Base-by-base conservation (phyloP, 2,113 vertebrate species). In the Campylorhamphus procurvoides region DNA sequence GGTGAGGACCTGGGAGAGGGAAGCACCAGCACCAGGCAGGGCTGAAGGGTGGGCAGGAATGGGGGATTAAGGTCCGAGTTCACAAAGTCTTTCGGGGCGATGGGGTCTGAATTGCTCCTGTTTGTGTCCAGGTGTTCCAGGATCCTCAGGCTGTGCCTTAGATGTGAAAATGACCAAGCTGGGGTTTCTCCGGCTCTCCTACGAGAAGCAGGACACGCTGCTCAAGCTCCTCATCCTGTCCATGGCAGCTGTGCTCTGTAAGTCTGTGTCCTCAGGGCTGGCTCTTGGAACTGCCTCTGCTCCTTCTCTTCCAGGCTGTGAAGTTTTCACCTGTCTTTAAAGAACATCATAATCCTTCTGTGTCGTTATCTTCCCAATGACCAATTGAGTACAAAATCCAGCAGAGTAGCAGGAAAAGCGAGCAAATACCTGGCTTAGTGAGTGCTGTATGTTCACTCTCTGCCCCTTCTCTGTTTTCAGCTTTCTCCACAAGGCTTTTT, bases 181-280 rank as follows among this genome's bases (percentile, higher is more conserved):
- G 91, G 99, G 99, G 58, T 99, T 99, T 87, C 97, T 99, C 86
- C 98, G 99, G 72, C 97, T 99, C 97, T 99, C 99, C 98, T 99
- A 99, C 16, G 99, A 99, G 98, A 99, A 99, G 94, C 99, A 99
- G 97, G 99, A 99, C 98, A 99, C 99, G 1, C 98, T 99, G 95
- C 98, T 99, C 97, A 99, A 99, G 98, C 98, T 99, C 84, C 99
- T 99, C 96, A 99, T 99, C 97, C 97, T 99, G 90, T 99, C 99
- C 0, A 99, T 99, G 99, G 99, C 99, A 60, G 99, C 99, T 31
- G 97, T 99, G 93, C 98, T 99, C 58, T 99, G 99, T 99, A 94
- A 99, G 99, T 99, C 18, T 56, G 3, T 14, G 40, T 17, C 31
- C 74, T 25, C 72, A 42, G 63, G 22, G 62, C 0, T 27, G 35